Evolutionary conservation across 2,797 vertebrate species (phyloP).

Genomic region (Phaenicophaeus curvirostris): DNA sequence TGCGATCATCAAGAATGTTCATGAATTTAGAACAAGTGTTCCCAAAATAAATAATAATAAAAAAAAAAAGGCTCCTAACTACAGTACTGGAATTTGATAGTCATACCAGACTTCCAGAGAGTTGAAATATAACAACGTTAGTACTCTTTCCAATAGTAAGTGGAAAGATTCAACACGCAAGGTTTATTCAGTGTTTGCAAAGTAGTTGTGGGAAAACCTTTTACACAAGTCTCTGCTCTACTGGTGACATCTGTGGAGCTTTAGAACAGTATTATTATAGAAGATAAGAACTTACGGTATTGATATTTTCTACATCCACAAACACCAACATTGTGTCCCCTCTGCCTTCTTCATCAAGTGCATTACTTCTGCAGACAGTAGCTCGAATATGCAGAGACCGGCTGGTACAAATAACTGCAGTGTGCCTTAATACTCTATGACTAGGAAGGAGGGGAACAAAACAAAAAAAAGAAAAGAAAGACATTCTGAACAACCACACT

Average conservation of each 20-base stretch:
- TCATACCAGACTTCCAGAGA: not conserved
- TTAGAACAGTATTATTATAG: not conserved
- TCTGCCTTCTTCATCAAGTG: slow-evolving; percentile 81
- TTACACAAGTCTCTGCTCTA: not conserved
- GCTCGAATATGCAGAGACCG: slow-evolving; percentile 91
- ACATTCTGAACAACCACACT: not conserved
- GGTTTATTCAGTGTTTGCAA: not conserved
- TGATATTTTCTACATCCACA: slow-evolving; percentile 95
- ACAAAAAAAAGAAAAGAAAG: not conserved
- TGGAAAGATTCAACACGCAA: not conserved
- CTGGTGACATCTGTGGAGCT: not conserved
- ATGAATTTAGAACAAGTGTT: not conserved
- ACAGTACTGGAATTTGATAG: not conserved
- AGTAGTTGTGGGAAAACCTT: not conserved
- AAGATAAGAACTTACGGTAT: slow-evolving; percentile 83
- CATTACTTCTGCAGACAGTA: slow-evolving; percentile 88
- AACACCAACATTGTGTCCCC: slow-evolving; percentile 88
- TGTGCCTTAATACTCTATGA: slow-evolving; percentile 93
- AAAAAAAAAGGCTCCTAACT: not conserved
- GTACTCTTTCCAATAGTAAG: not conserved
- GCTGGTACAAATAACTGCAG: slow-evolving; percentile 94
- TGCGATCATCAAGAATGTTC: not conserved
- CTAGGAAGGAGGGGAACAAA: slow-evolving; percentile 66
- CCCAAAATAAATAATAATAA: not conserved
- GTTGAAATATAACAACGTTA: not conserved